phyloP scores from a whole-genome alignment of 2,797 vertebrate genomes.

The Pangasius krempfi region DNA sequence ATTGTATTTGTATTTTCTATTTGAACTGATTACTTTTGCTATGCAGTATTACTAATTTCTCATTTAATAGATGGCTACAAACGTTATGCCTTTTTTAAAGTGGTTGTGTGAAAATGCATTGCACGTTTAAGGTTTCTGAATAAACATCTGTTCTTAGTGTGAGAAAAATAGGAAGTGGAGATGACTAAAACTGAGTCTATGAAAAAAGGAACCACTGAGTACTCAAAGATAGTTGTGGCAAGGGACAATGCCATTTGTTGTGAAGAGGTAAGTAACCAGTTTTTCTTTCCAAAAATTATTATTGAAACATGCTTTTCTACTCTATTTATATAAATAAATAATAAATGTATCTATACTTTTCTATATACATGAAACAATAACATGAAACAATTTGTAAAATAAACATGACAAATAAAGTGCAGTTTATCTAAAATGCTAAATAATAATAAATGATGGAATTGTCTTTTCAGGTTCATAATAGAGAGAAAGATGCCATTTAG shows the following conservation, averaged over 20 bases:
- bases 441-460: not conserved
- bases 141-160: not conserved
- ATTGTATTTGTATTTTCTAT: too few species aligned
- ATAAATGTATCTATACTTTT: not conserved
- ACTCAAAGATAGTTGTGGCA: not conserved
- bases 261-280: not conserved
- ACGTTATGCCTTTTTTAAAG: too few species aligned
- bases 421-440: not conserved
- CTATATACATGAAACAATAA: not conserved
- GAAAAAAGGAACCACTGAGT: not conserved
- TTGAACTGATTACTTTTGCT: too few species aligned
- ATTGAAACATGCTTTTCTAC: not conserved
- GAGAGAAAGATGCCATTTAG: not conserved
- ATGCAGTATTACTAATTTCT: too few species aligned
- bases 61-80: too few species aligned
- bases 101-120: not conserved
- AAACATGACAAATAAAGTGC: not conserved
- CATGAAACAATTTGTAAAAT: too few species aligned
- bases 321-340: not conserved
- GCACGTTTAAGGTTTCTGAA: not conserved
- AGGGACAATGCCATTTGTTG: not conserved
- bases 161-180: slow-evolving; percentile 2
- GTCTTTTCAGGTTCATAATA: slow-evolving; percentile 17
- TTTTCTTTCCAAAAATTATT: not conserved
- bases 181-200: not conserved